These are phyloP conservation scores for Acanthiza pusilla DNA, from an alignment of 2,797 vertebrate species.

Conservation along the genomic window DNA sequence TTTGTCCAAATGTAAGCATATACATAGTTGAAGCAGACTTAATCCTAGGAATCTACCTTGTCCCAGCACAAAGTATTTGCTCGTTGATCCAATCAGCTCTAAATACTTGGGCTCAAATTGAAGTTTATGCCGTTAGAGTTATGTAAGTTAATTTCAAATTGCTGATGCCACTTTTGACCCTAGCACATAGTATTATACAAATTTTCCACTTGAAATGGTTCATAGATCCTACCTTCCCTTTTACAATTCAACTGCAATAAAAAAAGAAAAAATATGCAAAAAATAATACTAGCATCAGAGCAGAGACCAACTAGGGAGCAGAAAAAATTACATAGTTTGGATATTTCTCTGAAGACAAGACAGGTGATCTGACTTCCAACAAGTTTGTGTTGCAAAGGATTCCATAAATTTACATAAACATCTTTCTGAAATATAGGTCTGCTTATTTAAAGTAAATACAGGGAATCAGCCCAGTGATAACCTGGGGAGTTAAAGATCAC, in stretches of 20 bases:
- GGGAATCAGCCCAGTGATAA: neutral
- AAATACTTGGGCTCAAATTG: neutral
- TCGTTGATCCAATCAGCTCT: neutral
- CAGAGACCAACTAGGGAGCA: neutral
- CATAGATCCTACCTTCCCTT: neutral
- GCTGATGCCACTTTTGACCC: neutral
- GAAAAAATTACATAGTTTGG: neutral
- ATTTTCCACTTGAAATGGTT: neutral
- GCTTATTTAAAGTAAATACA: neutral
- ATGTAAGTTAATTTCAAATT: neutral
- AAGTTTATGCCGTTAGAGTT: neutral
- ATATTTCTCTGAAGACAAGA: neutral
- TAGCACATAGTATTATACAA: neutral
- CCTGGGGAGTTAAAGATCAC: neutral
- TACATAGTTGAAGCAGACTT: neutral
- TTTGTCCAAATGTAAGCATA: neutral
- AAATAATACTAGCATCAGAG: neutral
- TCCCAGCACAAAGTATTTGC: neutral
- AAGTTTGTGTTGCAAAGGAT: neutral
- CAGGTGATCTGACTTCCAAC: neutral
- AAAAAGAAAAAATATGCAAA: fast-evolving
- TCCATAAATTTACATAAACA: neutral
- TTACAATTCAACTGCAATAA: neutral
- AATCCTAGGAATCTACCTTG: neutral
- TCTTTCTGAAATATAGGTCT: neutral